Percentiles rank a stretch among this genome's conserved stretches.
Conservation (phyloP, 2,113 vertebrate species). For the Cololabis saira region DNA sequence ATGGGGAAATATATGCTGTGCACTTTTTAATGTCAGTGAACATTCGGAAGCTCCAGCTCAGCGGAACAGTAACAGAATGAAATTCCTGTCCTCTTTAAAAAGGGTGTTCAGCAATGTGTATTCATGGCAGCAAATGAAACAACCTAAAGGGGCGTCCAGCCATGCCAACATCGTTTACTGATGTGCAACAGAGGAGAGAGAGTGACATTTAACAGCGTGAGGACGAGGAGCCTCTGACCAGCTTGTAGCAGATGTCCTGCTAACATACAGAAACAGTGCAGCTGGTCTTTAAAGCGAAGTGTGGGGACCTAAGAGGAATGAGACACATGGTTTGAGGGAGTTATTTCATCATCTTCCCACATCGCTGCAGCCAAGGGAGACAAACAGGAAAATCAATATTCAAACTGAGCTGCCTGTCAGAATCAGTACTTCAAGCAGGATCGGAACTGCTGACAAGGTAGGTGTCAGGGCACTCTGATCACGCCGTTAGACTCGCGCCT, state of each 20-base stretch:
- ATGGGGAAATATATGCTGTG: conserved; percentile 54
- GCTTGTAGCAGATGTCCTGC: conserved; percentile 32
- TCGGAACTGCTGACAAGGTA: conserved; percentile 73
- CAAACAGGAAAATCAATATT: conserved; percentile 79
- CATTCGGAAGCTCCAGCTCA: conserved; percentile 44
- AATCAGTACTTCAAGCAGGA: conserved; percentile 64
- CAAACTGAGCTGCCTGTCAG: conserved; percentile 75
- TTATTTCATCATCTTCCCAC: conserved; percentile 59
- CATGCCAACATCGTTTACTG: conserved; percentile 53
- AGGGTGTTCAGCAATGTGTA: conserved; percentile 62
- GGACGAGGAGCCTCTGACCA: conserved; percentile 33
- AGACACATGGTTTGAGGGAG: conserved; percentile 51
- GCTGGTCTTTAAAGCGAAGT: conserved; percentile 34
- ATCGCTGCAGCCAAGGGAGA: conserved; percentile 62
- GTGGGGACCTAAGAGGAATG: conserved; percentile 21
- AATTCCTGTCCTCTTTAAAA: conserved; percentile 40
- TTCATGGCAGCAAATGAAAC: conserved; percentile 63
- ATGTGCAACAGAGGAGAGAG: conserved; percentile 58
- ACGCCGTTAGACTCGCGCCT: conserved; percentile 57
- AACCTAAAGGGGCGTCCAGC: conserved; percentile 57
- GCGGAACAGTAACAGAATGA: conserved; percentile 30
- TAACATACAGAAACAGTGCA: conserved; percentile 29
- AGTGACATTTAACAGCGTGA: conserved; percentile 72
- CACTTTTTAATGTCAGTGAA: conserved; percentile 51
- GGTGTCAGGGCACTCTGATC: conserved; percentile 73